Evolutionary conservation across 2,888 invertebrate species (phyloP), one percentile per base, ranked within the genome.

Genomic region (Parelbella ahira): DNA sequence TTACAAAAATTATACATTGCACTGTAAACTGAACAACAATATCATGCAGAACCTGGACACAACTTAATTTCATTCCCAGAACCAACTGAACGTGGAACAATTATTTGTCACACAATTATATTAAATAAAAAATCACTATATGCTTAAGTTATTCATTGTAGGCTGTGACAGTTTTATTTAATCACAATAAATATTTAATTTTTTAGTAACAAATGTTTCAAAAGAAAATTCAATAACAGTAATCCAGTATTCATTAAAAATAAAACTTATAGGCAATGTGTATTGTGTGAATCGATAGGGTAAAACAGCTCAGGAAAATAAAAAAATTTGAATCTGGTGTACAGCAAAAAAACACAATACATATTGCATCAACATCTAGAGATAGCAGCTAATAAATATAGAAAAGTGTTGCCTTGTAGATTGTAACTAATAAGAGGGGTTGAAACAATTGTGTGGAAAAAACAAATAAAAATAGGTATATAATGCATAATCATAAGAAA

Each of bases 291-390:
- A 12, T 20, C 8, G 45, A 23, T 21, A 24, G 36, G 43, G 24
- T 25, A 45, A 41, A 58, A 54, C 30, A 60, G 47, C 51, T 53
- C 51, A 42, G 51, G 43, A 54, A 60, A 53, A 49, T 49, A 39
- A 41, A 46, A 54, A 2, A 36, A 27, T 46, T 44, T 50, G 58
- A 54, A 60, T 34, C n/a, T 44, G 47, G 38, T 27, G 9, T 33
- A 52, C 34, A 45, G 52, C 51, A 50, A 53, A 50, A 51, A 54
- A 51, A 58, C 66, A 72, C 64, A 70, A 68, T 67, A 76, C 63
- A 71, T 61, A 65, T 69, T 75, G 71, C 70, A 74, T 60, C 58
- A 54, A 74, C 84, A 83, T 82, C 75, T 82, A 86, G 84, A 87
- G 78, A 82, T 88, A 83, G 81, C 87, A 88, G 87, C 87, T 60